Evolutionary conservation across 1,140 invertebrate genomes (phyloP).

Genomic region (Musca vetustissima): DNA sequence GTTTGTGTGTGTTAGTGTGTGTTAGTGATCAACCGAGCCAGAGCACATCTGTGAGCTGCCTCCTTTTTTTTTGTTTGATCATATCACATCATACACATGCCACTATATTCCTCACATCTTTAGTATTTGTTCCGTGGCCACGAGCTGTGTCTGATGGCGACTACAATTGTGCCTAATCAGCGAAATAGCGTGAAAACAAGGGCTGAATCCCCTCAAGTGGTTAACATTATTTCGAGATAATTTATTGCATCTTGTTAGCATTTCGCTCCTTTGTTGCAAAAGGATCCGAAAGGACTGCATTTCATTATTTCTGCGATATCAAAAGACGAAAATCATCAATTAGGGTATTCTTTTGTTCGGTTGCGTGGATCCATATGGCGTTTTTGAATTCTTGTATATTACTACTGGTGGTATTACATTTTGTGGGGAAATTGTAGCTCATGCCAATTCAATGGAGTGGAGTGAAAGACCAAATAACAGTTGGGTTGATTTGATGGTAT

Average conservation of each 20-base stretch:
- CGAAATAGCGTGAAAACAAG: constrained; percentile 17
- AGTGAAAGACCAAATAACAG: too few relatives aligned
- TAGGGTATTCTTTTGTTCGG: neutral
- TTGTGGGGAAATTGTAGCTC: neutral
- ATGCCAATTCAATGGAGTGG: too few relatives aligned
- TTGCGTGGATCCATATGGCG: constrained; percentile 3
- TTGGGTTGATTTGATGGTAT: too few relatives aligned
- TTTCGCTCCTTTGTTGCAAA: neutral
- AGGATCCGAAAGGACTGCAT: too few relatives aligned
- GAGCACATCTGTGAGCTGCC: constrained; percentile 1
- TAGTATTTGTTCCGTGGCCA: too few relatives aligned
- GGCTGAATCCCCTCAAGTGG: constrained; percentile 2
- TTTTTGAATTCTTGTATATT: neutral
- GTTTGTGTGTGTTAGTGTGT: too few relatives aligned
- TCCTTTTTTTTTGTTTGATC: constrained; percentile 7
- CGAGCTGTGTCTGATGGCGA: too few relatives aligned
- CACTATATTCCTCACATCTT: neutral
- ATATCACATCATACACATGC: constrained; percentile 21
- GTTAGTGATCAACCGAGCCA: neutral
- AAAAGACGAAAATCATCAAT: constrained; percentile 8
- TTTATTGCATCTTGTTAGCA: constrained; percentile 16
- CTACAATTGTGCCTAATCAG: constrained; percentile 19
- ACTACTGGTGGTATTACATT: too few relatives aligned
- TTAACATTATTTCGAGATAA: neutral
- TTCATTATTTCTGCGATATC: too few relatives aligned